Conservation (phyloP, 1,140 invertebrate species). For the Lepidurus apus region DNA sequence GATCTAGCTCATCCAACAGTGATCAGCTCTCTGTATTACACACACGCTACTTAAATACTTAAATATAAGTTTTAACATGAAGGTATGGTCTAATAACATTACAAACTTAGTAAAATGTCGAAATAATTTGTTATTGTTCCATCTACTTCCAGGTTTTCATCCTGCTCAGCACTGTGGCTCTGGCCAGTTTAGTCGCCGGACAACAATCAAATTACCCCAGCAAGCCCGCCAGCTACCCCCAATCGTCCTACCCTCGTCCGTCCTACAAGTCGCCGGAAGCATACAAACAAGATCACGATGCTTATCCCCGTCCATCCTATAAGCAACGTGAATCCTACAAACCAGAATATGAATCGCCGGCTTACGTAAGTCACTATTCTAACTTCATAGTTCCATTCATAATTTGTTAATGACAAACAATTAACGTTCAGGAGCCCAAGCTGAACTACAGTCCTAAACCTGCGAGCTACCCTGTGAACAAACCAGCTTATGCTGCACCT, state of each 20-base stretch:
- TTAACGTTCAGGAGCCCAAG: neutral
- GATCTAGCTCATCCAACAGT: too few relatives aligned
- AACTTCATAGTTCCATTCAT: neutral
- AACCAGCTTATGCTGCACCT: neutral
- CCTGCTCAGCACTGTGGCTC: too few relatives aligned
- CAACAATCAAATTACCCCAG: neutral
- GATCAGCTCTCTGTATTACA: too few relatives aligned
- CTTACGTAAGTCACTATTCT: neutral
- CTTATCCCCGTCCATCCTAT: neutral
- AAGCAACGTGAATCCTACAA: neutral
- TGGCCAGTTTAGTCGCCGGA: neutral
- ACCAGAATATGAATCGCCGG: neutral
- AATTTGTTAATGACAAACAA: neutral
- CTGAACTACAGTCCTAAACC: neutral
- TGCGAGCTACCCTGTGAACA: neutral
- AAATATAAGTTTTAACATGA: too few relatives aligned
- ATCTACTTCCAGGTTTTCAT: too few relatives aligned
- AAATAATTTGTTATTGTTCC: too few relatives aligned
- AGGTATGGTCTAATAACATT: too few relatives aligned
- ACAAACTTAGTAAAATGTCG: too few relatives aligned
- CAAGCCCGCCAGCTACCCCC: neutral
- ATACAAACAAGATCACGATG: neutral
- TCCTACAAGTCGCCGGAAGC: neutral
- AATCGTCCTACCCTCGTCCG: neutral
- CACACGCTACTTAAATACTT: too few relatives aligned